Evolutionary conservation across 2,888 invertebrate species (phyloP).

Genomic region (Isoperla grammatica): DNA sequence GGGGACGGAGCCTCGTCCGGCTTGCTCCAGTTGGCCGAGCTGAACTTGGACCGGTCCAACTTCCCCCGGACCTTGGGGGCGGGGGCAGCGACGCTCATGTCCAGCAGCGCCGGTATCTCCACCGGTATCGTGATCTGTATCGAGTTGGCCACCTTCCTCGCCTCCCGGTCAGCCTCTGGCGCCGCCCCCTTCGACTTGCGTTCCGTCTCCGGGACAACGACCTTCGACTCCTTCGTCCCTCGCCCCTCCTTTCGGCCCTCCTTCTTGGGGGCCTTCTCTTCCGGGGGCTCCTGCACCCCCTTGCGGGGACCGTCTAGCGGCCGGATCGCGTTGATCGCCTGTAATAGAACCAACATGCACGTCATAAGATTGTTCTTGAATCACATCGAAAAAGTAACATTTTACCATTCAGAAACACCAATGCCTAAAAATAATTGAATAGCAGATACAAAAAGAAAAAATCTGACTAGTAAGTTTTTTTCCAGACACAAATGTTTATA

Average conservation of each 20-base stretch:
- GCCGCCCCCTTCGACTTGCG: slow-evolving; percentile 16
- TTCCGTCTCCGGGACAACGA: slow-evolving; percentile 18
- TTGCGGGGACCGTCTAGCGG: slow-evolving; percentile 38
- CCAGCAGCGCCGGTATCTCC: slow-evolving; percentile 24
- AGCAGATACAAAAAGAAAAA: too few species aligned
- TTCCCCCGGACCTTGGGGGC: slow-evolving; percentile 21
- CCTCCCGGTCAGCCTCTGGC: slow-evolving; percentile 32
- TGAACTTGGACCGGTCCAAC: slow-evolving; percentile 40
- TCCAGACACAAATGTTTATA: too few species aligned
- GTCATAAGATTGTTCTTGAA: too few species aligned
- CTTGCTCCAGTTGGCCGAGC: slow-evolving; percentile 39
- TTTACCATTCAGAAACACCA: too few species aligned
- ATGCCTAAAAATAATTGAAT: too few species aligned
- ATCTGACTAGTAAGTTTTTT: too few species aligned
- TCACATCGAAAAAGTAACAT: too few species aligned
- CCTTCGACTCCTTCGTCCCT: slow-evolving; percentile 20
- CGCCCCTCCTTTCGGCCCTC: not conserved
- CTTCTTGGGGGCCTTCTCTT: slow-evolving; percentile 37
- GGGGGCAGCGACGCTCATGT: slow-evolving; percentile 16
- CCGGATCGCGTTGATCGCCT: slow-evolving; percentile 69
- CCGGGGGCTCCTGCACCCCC: slow-evolving; percentile 30
- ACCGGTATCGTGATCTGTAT: slow-evolving; percentile 36
- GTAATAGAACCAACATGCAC: too few species aligned
- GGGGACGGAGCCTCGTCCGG: slow-evolving; percentile 46
- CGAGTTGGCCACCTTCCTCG: slow-evolving; percentile 34